Evolutionary conservation across 2,113 vertebrate species (phyloP).

Genomic region (Scortum barcoo): DNA sequence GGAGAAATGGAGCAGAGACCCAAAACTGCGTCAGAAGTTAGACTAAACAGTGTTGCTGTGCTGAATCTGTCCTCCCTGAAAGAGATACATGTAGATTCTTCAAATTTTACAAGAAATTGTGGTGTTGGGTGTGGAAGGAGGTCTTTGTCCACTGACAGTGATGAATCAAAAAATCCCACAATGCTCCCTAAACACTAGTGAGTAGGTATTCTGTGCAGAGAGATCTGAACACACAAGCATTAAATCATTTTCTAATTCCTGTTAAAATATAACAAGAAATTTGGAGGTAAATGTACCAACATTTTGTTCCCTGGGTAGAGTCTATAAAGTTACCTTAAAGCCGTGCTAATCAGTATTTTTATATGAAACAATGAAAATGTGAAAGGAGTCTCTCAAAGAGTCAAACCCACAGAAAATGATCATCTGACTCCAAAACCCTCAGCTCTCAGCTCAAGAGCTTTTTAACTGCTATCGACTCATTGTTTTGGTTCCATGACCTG

Average conservation of each 20-base stretch:
- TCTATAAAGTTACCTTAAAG: no score
- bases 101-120: not conserved
- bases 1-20: constrained; percentile 6
- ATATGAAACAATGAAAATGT: not conserved
- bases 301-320: no score
- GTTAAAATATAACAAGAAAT: no score
- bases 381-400: not conserved
- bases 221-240: not conserved
- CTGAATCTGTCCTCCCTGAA: not conserved
- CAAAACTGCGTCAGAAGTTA: not conserved
- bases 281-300: not conserved
- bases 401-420: not conserved
- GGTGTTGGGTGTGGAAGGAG: not conserved
- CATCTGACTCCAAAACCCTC: no score
- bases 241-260: not conserved
- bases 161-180: not conserved
- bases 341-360: no score
- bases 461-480: not conserved
- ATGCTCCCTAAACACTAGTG: not conserved
- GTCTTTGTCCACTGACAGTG: not conserved
- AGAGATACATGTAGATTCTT: not conserved
- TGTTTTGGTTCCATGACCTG: no score
- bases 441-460: not conserved
- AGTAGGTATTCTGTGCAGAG: not conserved
- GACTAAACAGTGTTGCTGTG: not conserved